Conservation (phyloP, 2,797 vertebrate species). For the Gastrophryne carolinensis region DNA sequence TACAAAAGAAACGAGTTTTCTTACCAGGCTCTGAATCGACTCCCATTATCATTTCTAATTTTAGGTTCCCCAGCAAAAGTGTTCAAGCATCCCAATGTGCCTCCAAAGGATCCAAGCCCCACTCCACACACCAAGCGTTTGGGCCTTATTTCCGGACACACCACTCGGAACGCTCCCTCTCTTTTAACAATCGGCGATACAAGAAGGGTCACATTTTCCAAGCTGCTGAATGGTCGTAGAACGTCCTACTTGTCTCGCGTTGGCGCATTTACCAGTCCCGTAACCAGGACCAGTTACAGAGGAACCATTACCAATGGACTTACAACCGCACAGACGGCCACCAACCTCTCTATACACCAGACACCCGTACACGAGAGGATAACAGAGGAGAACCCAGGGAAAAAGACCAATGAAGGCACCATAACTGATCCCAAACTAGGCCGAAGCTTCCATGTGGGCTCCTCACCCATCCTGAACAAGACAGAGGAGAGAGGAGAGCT, state of each 20-base stretch:
- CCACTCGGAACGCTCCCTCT: slow-evolving; percentile 6
- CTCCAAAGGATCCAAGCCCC: slow-evolving; percentile 32
- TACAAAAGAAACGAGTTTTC: too few relatives aligned
- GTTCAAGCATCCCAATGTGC: slow-evolving; percentile 25
- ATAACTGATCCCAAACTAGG: slow-evolving; percentile 49
- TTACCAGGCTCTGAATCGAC: too few relatives aligned
- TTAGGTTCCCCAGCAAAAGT: slow-evolving; percentile 49
- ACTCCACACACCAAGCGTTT: background rate
- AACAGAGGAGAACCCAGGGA: slow-evolving; percentile 12
- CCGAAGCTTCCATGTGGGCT: slow-evolving; percentile 12
- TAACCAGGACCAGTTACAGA: slow-evolving; percentile 24
- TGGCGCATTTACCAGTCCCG: background rate
- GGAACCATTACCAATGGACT: background rate
- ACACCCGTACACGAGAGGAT: slow-evolving; percentile 25
- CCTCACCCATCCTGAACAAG: slow-evolving; percentile 33
- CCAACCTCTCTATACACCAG: slow-evolving; percentile 23
- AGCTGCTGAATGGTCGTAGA: slow-evolving; percentile 40
- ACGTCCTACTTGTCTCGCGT: slow-evolving; percentile 30
- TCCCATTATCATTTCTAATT: background rate
- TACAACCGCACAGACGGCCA: background rate
- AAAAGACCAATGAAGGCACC: slow-evolving; percentile 32
- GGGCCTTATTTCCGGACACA: slow-evolving; percentile 37
- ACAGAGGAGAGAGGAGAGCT: slow-evolving; percentile 42
- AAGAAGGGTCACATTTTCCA: slow-evolving; percentile 42
- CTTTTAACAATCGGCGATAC: slow-evolving; percentile 37